These are phyloP conservation scores for Scrobipalpa atriplicella DNA, from an alignment of 2,888 invertebrate genomes.

Conservation along the genomic window DNA sequence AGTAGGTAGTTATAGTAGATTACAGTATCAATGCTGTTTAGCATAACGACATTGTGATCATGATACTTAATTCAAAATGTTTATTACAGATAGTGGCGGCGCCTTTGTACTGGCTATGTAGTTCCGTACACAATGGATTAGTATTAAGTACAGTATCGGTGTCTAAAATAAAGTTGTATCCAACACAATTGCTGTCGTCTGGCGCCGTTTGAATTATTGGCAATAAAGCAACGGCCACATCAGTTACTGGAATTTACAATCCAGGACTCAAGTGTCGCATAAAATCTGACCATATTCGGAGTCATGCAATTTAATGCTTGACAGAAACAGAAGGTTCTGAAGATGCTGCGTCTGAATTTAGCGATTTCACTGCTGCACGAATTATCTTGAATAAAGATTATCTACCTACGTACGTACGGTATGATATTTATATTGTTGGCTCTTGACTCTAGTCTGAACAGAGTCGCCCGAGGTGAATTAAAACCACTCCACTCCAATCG, in stretches of 20 bases:
- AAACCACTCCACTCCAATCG: too few species aligned
- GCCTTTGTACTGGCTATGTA: conserved; percentile 13
- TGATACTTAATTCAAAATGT: conserved; percentile 11
- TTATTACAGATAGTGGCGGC: conserved; percentile 12
- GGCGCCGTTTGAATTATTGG: conserved; percentile 26
- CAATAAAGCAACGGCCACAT: conserved; percentile 13
- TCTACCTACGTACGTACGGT: too few species aligned
- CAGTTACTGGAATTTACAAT: background rate
- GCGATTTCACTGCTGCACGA: background rate
- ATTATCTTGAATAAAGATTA: too few species aligned
- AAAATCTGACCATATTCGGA: conserved; percentile 11
- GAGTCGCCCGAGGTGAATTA: too few species aligned
- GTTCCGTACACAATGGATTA: conserved; percentile 23
- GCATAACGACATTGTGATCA: background rate
- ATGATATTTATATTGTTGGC: too few species aligned
- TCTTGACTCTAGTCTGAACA: too few species aligned
- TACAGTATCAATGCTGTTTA: conserved; percentile 6
- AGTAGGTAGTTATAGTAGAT: background rate
- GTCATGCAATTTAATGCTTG: background rate
- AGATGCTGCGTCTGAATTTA: background rate
- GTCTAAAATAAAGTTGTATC: conserved; percentile 25
- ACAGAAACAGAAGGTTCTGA: background rate
- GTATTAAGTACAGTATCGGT: conserved; percentile 8
- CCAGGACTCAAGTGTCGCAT: conserved; percentile 9
- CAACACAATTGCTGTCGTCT: conserved; percentile 3